Conservation (phyloP, 1,140 invertebrate genomes). For the Procambarus virginalis region DNA sequence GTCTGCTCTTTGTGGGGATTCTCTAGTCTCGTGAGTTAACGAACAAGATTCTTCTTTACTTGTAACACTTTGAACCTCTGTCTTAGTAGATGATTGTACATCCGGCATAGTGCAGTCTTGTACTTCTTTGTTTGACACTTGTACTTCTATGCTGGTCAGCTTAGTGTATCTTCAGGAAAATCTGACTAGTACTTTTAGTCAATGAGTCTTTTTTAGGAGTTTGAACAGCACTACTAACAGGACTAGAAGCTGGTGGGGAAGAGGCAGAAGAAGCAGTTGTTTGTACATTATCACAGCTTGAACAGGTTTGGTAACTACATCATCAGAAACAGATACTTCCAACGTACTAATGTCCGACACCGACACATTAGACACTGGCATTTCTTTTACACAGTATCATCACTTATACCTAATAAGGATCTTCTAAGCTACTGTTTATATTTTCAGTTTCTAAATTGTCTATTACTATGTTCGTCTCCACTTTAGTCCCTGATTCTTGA, state of each 20-base stretch:
- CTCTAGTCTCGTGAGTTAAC: not conserved
- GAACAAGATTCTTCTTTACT: conserved; percentile 22
- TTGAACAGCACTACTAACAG: conserved; percentile 50
- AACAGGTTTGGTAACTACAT: conserved; percentile 20
- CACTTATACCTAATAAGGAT: conserved; percentile 4
- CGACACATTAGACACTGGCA: conserved; percentile 32
- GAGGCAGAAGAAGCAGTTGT: conserved; percentile 34
- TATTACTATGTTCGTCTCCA: conserved; percentile 15
- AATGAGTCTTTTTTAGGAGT: conserved; percentile 41
- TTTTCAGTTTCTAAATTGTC: conserved; percentile 11
- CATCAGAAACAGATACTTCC: conserved; percentile 42
- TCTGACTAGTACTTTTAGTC: conserved; percentile 26
- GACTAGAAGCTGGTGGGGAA: conserved; percentile 51
- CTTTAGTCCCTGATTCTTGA: conserved; percentile 27
- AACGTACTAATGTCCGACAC: conserved; percentile 18
- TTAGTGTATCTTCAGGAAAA: conserved; percentile 38
- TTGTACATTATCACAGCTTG: conserved; percentile 67
- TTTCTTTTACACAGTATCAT: conserved; percentile 24
- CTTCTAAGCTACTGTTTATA: not conserved
- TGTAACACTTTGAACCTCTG: conserved; percentile 16
- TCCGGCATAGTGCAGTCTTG: conserved; percentile 28
- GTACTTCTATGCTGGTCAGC: conserved; percentile 39
- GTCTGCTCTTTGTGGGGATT: not conserved
- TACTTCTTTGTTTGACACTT: conserved; percentile 45
- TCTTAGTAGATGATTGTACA: conserved; percentile 24